Evolutionary conservation across 2,113 vertebrate species (phyloP).

Genomic region (Gadus macrocephalus): DNA sequence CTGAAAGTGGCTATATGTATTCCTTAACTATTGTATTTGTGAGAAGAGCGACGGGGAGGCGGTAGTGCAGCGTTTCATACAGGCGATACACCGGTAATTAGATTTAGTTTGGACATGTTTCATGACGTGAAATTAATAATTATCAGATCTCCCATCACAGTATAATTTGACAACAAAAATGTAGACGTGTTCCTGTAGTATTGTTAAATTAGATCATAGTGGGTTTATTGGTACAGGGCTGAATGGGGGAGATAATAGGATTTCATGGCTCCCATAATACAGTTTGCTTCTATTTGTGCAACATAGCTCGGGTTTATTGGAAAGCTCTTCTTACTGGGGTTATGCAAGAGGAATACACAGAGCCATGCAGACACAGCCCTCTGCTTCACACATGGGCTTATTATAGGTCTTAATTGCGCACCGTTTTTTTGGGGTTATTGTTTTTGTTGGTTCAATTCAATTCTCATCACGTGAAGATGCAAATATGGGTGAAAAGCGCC

Average conservation of each 20-base stretch:
- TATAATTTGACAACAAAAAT: conserved; percentile 23
- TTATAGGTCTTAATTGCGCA: conserved; percentile 33
- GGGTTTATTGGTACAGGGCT: conserved; percentile 28
- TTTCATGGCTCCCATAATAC: conserved; percentile 32
- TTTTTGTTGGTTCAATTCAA: conserved; percentile 50
- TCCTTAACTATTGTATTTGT: too few relatives aligned
- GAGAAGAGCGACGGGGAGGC: too few relatives aligned
- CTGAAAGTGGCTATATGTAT: too few relatives aligned
- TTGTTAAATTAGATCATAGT: conserved; percentile 29
- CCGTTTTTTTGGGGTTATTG: conserved; percentile 34
- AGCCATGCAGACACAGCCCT: conserved; percentile 36
- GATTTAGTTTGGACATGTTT: background rate
- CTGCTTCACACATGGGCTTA: conserved; percentile 33
- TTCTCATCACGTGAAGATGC: conserved; percentile 51
- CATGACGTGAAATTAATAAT: background rate
- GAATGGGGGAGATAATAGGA: conserved; percentile 37
- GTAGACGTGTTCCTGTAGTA: conserved; percentile 15
- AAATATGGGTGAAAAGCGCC: conserved; percentile 19
- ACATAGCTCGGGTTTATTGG: conserved; percentile 44
- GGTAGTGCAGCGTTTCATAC: too few relatives aligned
- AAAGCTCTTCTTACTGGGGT: conserved; percentile 40
- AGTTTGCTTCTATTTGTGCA: conserved; percentile 19
- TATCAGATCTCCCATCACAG: conserved; percentile 14
- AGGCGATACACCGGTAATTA: background rate
- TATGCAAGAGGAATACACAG: conserved; percentile 40